A percentile compares a stretch with the other conserved stretches of the same genome.
Evolutionary conservation across 2,888 invertebrate species (phyloP).

Genomic region (Netelia melanura): DNA sequence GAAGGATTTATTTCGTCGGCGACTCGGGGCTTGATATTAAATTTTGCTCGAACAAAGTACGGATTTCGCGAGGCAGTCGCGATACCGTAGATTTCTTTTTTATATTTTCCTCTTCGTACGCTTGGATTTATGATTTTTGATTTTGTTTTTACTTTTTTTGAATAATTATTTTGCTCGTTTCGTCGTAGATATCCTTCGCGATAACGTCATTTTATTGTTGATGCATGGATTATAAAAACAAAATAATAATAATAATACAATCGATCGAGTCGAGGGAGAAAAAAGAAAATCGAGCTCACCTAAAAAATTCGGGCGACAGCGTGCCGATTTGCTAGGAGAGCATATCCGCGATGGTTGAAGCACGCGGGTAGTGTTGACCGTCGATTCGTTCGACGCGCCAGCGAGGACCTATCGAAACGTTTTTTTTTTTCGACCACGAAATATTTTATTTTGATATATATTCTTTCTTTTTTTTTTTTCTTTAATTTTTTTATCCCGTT

Average conservation of each 20-base stretch:
- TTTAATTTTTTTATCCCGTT: background rate
- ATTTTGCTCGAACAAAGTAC: constrained; percentile 9
- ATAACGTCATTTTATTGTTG: background rate
- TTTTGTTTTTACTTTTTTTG: background rate
- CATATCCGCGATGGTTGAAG: constrained; percentile 73
- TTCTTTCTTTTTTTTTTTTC: background rate
- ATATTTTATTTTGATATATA: background rate
- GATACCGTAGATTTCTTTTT: background rate
- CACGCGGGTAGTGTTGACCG: constrained; percentile 22
- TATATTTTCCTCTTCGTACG: background rate
- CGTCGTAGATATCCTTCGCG: background rate
- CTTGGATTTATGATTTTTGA: background rate
- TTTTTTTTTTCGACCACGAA: background rate
- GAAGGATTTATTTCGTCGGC: background rate
- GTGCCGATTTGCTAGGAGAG: constrained; percentile 78
- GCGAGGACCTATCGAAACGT: background rate
- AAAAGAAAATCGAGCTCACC: constrained; percentile 72
- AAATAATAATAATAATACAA: background rate
- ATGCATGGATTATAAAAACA: too few species aligned
- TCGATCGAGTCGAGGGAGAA: background rate
- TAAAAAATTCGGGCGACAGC: constrained; percentile 80
- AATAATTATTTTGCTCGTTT: background rate
- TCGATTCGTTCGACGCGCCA: constrained; percentile 42
- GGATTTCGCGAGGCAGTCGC: background rate
- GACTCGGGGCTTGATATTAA: background rate